Percentiles rank a stretch among this genome's conserved stretches.
Evolutionary conservation across 2,888 invertebrate genomes (phyloP).

Genomic region (Amaurobius ferox): DNA sequence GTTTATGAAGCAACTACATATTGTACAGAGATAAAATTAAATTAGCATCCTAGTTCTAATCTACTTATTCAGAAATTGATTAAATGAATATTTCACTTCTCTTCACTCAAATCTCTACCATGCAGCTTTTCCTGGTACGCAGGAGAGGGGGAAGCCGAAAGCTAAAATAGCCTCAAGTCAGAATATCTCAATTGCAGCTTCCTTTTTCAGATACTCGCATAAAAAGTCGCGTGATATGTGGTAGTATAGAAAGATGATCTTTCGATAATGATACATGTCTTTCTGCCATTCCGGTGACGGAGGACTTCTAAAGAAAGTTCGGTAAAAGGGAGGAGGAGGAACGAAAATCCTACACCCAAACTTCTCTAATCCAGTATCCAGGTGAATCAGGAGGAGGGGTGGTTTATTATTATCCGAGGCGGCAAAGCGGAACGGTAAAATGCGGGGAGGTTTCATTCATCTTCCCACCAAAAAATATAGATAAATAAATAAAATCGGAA

Average conservation of each 20-base stretch:
- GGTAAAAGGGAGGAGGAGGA: not conserved
- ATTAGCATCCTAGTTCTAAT: too few relatives aligned
- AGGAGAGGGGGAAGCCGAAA: not conserved
- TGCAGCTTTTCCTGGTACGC: too few relatives aligned
- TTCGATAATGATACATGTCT: conserved; percentile 4
- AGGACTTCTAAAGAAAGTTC: not conserved
- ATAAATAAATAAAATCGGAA: too few relatives aligned
- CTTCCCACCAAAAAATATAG: too few relatives aligned
- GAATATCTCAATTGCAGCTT: not conserved
- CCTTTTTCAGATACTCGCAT: not conserved
- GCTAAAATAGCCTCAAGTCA: not conserved
- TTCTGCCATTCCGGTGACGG: not conserved
- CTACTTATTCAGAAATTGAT: not conserved
- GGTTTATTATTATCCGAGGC: not conserved
- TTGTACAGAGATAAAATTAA: too few relatives aligned
- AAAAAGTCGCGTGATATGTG: not conserved
- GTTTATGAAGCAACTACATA: too few relatives aligned
- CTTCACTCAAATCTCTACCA: too few relatives aligned
- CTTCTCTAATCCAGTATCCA: not conserved
- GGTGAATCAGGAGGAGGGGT: not conserved
- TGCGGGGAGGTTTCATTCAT: too few relatives aligned
- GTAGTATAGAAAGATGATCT: not conserved
- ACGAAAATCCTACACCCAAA: not conserved
- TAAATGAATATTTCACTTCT: too few relatives aligned
- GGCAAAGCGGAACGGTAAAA: not conserved